Evolutionary conservation across 2,888 invertebrate genomes (phyloP).

Genomic region (Diaprepes abbreviatus): DNA sequence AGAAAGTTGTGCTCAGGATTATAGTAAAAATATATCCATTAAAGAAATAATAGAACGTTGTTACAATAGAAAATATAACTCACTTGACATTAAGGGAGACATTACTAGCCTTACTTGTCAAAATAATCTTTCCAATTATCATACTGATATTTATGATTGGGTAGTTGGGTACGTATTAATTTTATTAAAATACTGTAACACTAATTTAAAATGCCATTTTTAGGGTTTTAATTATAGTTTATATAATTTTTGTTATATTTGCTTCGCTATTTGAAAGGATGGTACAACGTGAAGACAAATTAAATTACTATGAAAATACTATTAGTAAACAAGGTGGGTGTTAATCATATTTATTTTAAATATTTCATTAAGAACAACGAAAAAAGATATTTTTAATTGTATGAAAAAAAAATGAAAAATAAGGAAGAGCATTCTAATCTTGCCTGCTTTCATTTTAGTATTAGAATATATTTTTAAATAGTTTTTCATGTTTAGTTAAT

Average conservation of each 20-base stretch:
- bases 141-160: conserved; percentile 55
- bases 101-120: conserved; percentile 56
- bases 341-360: too few species aligned
- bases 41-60: conserved; percentile 51
- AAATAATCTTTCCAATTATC: conserved; percentile 45
- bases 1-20: conserved; percentile 52
- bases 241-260: conserved; percentile 50
- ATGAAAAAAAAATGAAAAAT: too few species aligned
- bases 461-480: too few species aligned
- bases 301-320: neutral
- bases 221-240: conserved; percentile 48
- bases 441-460: too few species aligned
- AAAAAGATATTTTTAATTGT: too few species aligned
- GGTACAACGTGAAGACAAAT: neutral
- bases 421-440: too few species aligned
- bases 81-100: conserved; percentile 53
- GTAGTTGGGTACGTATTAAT: conserved; percentile 53
- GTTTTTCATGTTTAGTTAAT: too few species aligned
- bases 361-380: too few species aligned
- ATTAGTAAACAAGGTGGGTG: neutral
- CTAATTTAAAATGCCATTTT: too few species aligned
- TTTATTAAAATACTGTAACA: too few species aligned
- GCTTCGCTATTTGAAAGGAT: conserved; percentile 54
- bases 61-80: conserved; percentile 54
- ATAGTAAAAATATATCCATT: conserved; percentile 2